Percentiles rank a stretch among this genome's conserved stretches.
Evolutionary conservation across 1,140 invertebrate genomes (phyloP).

Genomic region (Cyclargus thomasi): DNA sequence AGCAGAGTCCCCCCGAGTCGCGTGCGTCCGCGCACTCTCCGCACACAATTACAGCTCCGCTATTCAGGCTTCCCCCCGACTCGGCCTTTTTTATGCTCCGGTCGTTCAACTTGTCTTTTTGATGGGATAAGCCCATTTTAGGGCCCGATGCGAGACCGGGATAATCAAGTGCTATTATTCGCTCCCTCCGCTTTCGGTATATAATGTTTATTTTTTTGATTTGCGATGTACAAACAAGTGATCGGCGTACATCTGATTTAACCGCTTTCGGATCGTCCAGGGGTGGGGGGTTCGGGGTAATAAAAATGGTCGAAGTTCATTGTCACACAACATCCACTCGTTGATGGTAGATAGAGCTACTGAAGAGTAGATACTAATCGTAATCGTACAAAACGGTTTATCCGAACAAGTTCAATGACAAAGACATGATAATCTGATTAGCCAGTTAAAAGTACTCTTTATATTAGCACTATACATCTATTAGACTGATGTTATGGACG

Average conservation of each 20-base stretch:
- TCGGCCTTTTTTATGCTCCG: conserved; percentile 39
- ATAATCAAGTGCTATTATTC: conserved; percentile 16
- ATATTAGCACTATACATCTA: too few species aligned
- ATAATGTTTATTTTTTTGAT: conserved; percentile 6
- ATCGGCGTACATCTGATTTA: neutral
- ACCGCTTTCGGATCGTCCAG: neutral
- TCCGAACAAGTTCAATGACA: neutral
- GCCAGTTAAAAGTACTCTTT: too few species aligned
- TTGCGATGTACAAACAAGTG: neutral
- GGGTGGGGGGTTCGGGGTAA: too few species aligned
- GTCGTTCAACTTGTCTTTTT: conserved; percentile 55
- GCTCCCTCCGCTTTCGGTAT: conserved; percentile 3
- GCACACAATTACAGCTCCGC: conserved; percentile 13
- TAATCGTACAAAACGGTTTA: neutral
- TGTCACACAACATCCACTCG: neutral
- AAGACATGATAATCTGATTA: neutral
- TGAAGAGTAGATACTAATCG: neutral
- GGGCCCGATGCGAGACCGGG: conserved; percentile 12
- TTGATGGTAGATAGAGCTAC: neutral
- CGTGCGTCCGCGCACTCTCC: conserved; percentile 27
- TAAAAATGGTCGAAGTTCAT: neutral
- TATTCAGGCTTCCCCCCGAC: conserved; percentile 27
- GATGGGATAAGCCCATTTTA: conserved; percentile 36
- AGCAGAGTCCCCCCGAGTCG: conserved; percentile 18
- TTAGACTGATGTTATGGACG: too few species aligned